A percentile compares a stretch with the other conserved stretches of the same genome.
Evolutionary conservation across 1,140 invertebrate genomes (phyloP).

Genomic region (Aradophagus sp.): DNA sequence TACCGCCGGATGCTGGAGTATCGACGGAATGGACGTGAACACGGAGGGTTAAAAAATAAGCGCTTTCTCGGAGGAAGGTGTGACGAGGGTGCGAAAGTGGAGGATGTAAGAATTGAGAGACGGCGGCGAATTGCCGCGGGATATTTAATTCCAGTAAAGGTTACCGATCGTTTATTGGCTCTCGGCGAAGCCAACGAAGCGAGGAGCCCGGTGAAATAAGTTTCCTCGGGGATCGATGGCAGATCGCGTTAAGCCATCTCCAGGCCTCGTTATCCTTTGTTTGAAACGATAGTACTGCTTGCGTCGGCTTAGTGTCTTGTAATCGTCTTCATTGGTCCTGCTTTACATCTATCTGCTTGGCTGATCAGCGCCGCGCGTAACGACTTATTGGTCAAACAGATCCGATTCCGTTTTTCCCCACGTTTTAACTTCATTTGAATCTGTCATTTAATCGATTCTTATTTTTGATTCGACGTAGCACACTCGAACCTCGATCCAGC

Average conservation of each 20-base stretch:
- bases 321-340: constrained; percentile 57
- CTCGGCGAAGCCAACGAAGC: constrained; percentile 58
- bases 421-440: no score
- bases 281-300: constrained; percentile 54
- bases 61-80: no score
- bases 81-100: constrained; percentile 3
- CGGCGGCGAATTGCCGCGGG: constrained; percentile 67
- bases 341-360: constrained; percentile 32
- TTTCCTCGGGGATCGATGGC: constrained; percentile 65
- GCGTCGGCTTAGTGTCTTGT: constrained; percentile 21
- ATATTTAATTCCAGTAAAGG: constrained; percentile 71
- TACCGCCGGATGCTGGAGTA: background rate
- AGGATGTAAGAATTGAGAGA: constrained; percentile 11
- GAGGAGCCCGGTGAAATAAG: constrained; percentile 64
- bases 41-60: background rate
- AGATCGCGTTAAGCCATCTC: constrained; percentile 71
- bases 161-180: constrained; percentile 71
- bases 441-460: no score
- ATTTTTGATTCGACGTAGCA: no score
- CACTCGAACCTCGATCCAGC: no score
- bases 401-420: no score
- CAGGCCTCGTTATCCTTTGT: constrained; percentile 73
- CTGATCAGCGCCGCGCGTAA: no score
- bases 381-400: no score
- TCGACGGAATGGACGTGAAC: background rate